Base-by-base conservation (phyloP, 2,888 invertebrate species). In the Linnaemya tessellans region DNA sequence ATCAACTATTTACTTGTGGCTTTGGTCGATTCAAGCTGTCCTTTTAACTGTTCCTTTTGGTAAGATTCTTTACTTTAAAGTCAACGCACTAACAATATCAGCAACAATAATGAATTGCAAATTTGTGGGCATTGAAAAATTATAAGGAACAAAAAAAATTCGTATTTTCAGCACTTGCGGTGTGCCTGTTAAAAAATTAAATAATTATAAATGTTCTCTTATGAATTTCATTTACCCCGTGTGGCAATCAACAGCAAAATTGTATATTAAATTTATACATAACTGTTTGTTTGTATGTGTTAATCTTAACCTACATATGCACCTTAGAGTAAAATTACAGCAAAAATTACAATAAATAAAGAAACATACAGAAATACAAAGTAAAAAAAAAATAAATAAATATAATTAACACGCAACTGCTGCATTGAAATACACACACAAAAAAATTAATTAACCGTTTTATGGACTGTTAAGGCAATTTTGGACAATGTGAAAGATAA, bases 281-380 rank as follows among this genome's bases (percentile, higher is more conserved):
- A 78, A 67, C 77, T 83, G 77, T 78, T 64, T 49, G 65, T 9
- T 49, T 64, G 46, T 68, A 38, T 75, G 77, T 79, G 43, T 84
- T 77, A 84, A 80, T 84, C 73, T 86, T 86, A 86, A 86, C 84
- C 86, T 86, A 86, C 84, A 84, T 86, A 82, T 80, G 60, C 73
- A 82, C 82, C 82, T 82, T 54, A 67, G 79, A 85, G 70, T 75
- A 77, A 22, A 82, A 82, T 82, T 82, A 79, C 81, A 75, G 54
- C 68, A 77, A 51, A 75, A 83, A 73, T 41, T 58, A 41, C 64
- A 83, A 54, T 62, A 71, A 74, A 60, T 60, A 22, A 25, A 56
- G 46, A 46, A n/a, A 68, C 10, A 71, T 54, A 62, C 62, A 54
- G 20, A 73, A 62, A 62, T 51, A 67, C 13, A 73, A 67, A 22